Evolutionary conservation across 2,888 invertebrate species (phyloP).

Genomic region (Ophion costatus): DNA sequence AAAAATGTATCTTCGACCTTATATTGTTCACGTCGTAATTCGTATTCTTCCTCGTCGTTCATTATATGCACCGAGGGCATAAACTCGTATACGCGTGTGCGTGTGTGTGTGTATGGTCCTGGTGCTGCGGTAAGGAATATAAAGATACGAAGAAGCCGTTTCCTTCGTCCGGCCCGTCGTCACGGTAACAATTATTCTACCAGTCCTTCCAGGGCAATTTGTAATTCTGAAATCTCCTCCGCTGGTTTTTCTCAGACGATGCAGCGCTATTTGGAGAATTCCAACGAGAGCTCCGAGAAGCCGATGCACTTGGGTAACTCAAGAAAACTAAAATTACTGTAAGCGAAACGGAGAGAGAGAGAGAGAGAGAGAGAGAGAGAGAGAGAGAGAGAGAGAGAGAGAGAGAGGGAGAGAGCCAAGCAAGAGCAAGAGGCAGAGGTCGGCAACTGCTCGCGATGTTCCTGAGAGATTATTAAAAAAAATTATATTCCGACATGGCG

Average conservation of each 20-base stretch:
- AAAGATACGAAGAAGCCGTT: constrained; percentile 12
- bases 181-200: constrained; percentile 12
- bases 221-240: constrained; percentile 21
- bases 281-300: constrained; percentile 28
- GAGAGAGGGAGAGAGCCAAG: not conserved
- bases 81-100: not conserved
- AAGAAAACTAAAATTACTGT: not conserved
- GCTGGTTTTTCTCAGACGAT: not conserved
- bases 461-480: constrained; percentile 27
- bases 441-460: not conserved
- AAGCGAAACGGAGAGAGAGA: not conserved
- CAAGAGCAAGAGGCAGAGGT: not conserved
- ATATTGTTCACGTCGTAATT: not conserved
- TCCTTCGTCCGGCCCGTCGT: constrained; percentile 8
- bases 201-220: constrained; percentile 11
- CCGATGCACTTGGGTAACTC: not conserved
- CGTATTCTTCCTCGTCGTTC: constrained; percentile 3
- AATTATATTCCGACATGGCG: not conserved
- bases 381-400: not conserved
- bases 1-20: not conserved
- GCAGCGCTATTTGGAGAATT: constrained; percentile 29
- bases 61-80: not conserved
- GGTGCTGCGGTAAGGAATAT: not conserved
- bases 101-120: not conserved
- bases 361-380: not conserved